A percentile compares a stretch with the other conserved stretches of the same genome.
phyloP scores from a whole-genome alignment of 2,797 vertebrate species.

The Cuniculus paca region DNA sequence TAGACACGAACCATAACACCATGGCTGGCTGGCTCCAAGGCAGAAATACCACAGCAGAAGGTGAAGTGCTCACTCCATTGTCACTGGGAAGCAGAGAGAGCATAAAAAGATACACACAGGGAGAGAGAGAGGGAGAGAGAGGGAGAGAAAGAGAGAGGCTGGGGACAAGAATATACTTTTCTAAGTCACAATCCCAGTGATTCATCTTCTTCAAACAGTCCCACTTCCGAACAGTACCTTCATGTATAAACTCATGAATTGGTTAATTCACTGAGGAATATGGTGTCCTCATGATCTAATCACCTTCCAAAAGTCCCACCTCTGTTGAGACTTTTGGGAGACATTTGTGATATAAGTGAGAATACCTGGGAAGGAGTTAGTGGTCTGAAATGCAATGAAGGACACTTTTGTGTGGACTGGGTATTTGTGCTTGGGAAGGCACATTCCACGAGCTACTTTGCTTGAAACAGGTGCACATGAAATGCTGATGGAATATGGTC shows the following conservation, averaged over 20 bases:
- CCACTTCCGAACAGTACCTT: background rate
- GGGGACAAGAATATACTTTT: background rate
- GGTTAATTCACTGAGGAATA: background rate
- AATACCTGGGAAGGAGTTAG: slow-evolving; percentile 74
- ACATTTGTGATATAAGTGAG: background rate
- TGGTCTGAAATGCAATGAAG: slow-evolving; percentile 67
- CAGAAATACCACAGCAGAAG: background rate
- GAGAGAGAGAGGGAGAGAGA: too few species aligned
- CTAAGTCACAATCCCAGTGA: background rate
- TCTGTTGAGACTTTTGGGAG: background rate
- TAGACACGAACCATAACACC: too few species aligned
- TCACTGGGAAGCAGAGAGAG: background rate
- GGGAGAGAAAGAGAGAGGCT: too few species aligned
- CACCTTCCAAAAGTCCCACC: background rate
- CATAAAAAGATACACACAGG: too few species aligned
- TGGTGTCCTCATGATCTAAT: background rate
- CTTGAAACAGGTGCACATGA: fast-evolving
- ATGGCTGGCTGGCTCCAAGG: background rate
- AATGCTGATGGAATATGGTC: fast-evolving
- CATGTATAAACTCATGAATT: background rate
- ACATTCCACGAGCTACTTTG: background rate
- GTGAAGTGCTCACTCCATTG: background rate
- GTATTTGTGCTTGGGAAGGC: slow-evolving; percentile 6
- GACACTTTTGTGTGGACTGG: slow-evolving; percentile 46
- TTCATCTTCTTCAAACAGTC: background rate